Evolutionary conservation across 2,113 vertebrate genomes (phyloP), one percentile per base, ranked within the genome.

Genomic region (Bothrops jararaca): DNA sequence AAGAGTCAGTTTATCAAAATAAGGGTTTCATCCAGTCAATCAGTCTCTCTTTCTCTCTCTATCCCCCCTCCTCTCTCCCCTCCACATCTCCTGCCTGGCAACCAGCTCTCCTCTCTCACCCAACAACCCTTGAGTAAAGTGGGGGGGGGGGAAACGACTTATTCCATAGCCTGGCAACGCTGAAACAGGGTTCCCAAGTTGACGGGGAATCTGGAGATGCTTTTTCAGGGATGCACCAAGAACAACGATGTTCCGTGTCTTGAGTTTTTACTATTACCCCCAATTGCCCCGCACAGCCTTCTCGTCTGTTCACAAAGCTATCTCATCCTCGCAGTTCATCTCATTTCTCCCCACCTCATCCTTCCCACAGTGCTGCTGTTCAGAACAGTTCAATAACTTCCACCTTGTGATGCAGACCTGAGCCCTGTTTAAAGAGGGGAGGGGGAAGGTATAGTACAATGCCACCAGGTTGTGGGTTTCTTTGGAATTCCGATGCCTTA

Each of bases 381-480:
- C 89, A 64, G 80, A 93, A 90, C 89, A 93, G 92, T 93, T 93
- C 92, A 93, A 93, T 93, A 93, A 93, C 92, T 93, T 90, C 89
- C 88, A 90, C 74, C 92, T 93, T 90, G 89, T 93, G 92, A 93
- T 74, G 92, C 87, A 86, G 80, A 91, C 58, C 42, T 45, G 54
- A 92, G 85, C 18, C 12, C 48, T 58, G n/a, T 80, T 80, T 42
- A 39, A 48, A 85, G 48, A 13, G 60, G 50, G 74, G 69, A 39
- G 69, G 18, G 74, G 34, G 12, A 4, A 29, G 60, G 26, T 64
- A 64, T 12, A 69, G 18, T 42, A 34, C 34, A 80, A 80, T 9
- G 34, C 34, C 34, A 42, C 4, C 74, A 7, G 86, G 26, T 18
- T 87, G 42, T 52, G 86, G 26, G 86, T 29, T 52, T 87, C 5